Conservation (phyloP, 23 tunicate species). For the Halocynthia aurantium region DNA sequence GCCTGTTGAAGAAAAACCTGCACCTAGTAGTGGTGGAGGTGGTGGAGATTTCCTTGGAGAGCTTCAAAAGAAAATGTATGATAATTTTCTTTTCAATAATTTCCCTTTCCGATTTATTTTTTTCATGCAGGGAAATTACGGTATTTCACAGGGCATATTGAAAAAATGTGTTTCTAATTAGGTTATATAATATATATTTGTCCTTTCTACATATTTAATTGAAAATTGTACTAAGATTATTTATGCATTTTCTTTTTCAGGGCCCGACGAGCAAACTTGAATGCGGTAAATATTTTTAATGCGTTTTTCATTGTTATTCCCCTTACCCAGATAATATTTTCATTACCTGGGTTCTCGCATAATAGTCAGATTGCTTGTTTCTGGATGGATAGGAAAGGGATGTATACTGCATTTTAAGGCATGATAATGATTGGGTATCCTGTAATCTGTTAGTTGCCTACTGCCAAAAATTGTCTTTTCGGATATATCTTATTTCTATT, state of each 20-base stretch:
- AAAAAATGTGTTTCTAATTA: not conserved
- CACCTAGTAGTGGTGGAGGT: slow-evolving; percentile 53
- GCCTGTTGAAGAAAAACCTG: slow-evolving; percentile 22
- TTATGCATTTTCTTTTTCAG: not conserved
- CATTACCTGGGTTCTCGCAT: too few species aligned
- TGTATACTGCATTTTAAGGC: too few species aligned
- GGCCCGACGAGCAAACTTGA: slow-evolving; percentile 18
- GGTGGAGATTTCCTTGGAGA: slow-evolving; percentile 80
- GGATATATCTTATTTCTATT: too few species aligned
- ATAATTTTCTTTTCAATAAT: not conserved
- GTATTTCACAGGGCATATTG: not conserved
- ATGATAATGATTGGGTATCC: too few species aligned
- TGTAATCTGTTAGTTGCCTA: too few species aligned
- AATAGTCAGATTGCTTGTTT: too few species aligned
- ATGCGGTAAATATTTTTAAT: not conserved
- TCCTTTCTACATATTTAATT: not conserved
- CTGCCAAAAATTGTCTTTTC: too few species aligned
- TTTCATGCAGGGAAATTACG: too few species aligned
- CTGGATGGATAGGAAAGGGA: too few species aligned
- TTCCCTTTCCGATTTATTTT: too few species aligned
- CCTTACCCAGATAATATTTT: too few species aligned
- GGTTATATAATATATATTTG: not conserved
- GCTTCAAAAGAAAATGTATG: slow-evolving; percentile 62
- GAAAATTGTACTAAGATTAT: not conserved
- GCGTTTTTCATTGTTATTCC: too few species aligned